Evolutionary conservation across 92 coral and sea anemone species (phyloP), one percentile per base, ranked within the genome.

Genomic region (Epizoanthus rinbou): DNA sequence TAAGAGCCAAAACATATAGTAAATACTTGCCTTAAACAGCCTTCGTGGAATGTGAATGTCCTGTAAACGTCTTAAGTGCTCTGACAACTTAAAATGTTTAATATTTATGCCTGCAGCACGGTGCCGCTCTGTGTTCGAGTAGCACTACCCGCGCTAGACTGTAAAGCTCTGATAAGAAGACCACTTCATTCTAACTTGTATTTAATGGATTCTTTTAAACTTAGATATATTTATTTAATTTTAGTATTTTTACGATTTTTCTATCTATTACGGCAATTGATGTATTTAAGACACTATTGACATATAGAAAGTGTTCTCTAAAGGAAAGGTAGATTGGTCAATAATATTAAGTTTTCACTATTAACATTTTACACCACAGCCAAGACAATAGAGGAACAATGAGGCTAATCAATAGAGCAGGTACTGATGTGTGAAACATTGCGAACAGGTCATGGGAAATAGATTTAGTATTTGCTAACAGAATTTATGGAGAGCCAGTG

Each of bases 371-470:
- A 67, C 47, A 37, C n/a, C 43, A 16, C 50, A 25, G 71, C 1
- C 8, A 0, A 13, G 17, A 39, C 71, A 65, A 21, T 65, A 65
- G 15, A 16, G 2, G 39, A 31, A 57, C 43, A 28, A 13, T 75
- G 39, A 9, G 50, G 65, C 1, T 31, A 6, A 54, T 57, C 45
- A 75, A 57, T 56, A 3, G 6, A 28, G 17, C 68, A 6, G 81
- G 81, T 28, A 28, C 31, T 28, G 31, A 28, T 75, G 11, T 33
- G 35, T 11, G 10, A 75, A 54, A 75, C 37, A 58, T 35, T 52
- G 53, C 10, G 24, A 33, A 58, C 81, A 75, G 81, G 81, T 75
- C 45, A 39, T 57, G 22, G 8, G 53, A 57, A 57, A 13, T 33
- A 47, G 2, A 45, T 8, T 7, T 10, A 8, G 15, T 7, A 47